Evolutionary conservation across 1,140 invertebrate species (phyloP), one percentile per base, ranked within the genome.

Genomic region (Cheumatopsyche charites): DNA sequence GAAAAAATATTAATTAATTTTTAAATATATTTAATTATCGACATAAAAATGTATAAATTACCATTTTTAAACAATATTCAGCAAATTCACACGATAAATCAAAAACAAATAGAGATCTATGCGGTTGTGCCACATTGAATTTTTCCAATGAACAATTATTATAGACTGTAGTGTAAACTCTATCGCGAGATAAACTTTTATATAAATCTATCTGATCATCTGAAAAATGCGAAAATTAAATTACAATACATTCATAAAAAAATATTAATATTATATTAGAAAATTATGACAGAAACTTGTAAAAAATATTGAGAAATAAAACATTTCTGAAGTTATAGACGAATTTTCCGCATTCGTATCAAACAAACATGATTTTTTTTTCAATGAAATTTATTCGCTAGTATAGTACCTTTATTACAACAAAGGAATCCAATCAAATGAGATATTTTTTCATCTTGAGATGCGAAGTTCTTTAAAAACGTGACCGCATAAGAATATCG

Each of bases 1-100:
- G 17, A n/a, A 74, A 73, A 62, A 55, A 45, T 45, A 45, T 9
- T 11, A 45, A 11, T 66, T 45, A 12, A 66, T 43, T 13, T 19
- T 21, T 55, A 55, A 5, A 55, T 15, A 55, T 4, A 19, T 19
- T 17, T 21, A 21, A 19, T 55, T 21, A 3, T 19, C 1, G 21
- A 55, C 17, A 55, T 58, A 21, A 12, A 25, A 2, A 23, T 58
- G n/a, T 23, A 67, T 42, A 43, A 41, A 9, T 67, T 58, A 72
- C 70, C 70, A 55, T 23, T 19, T 67, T 62, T 4, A 74, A 15
- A 62, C 73, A 74, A 2, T 62, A 23, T 26, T 52, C 47, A n/a
- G 73, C 25, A 23, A 74, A 62, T 25, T 43, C 25, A 55, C 73
- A 74, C 13, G 65, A 19, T 12, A 15, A 9, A 52, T 74, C 73